phyloP scores from a whole-genome alignment of 2,888 invertebrate species.

The Pollenia labialis region DNA sequence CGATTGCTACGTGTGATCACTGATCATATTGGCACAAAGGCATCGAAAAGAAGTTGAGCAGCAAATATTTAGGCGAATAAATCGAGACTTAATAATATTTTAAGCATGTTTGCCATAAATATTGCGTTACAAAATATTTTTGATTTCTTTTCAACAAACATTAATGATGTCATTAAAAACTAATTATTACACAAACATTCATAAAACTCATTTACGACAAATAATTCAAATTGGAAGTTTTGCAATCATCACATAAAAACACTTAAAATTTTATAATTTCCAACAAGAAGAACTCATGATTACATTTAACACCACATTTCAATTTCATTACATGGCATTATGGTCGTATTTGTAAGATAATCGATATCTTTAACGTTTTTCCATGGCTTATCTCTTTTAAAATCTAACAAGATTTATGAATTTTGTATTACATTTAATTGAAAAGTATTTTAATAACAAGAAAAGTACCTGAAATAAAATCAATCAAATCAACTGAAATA shows the following conservation, averaged over 20 bases:
- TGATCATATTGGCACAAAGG: too few relatives aligned
- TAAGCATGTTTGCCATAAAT: too few relatives aligned
- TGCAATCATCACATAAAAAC: not conserved
- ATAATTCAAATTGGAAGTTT: constrained; percentile 5
- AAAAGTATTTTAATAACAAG: not conserved
- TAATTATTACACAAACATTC: not conserved
- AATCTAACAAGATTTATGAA: constrained; percentile 43
- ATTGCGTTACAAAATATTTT: not conserved
- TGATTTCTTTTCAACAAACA: not conserved
- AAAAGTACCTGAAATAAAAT: not conserved
- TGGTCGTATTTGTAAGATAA: not conserved
- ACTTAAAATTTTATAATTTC: not conserved
- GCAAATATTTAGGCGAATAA: too few relatives aligned
- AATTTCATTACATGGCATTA: not conserved
- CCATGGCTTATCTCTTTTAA: too few relatives aligned
- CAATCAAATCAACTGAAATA: not conserved
- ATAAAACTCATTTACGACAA: not conserved
- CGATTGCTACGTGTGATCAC: too few relatives aligned
- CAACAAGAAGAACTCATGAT: not conserved
- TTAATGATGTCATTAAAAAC: constrained; percentile 1
- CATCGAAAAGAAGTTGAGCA: too few relatives aligned
- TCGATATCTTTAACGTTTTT: too few relatives aligned
- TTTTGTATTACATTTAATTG: constrained; percentile 6
- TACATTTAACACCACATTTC: too few relatives aligned
- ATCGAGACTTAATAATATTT: too few relatives aligned